These are phyloP conservation scores for Argyresthia goedartella DNA, from an alignment of 2,888 invertebrate species.

Conservation along the genomic window DNA sequence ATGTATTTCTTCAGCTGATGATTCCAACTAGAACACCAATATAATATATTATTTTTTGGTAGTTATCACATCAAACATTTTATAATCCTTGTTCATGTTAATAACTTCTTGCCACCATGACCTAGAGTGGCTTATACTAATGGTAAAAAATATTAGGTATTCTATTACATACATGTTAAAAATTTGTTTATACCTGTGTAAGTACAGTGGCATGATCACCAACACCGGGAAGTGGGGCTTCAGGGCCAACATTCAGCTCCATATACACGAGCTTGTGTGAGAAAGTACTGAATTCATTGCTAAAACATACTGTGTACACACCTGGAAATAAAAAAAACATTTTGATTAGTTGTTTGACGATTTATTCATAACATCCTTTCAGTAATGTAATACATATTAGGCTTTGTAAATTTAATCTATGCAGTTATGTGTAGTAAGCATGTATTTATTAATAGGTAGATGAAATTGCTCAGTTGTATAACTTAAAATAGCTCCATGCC, in stretches of 20 bases:
- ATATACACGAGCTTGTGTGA: constrained; percentile 98
- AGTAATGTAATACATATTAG: too few relatives aligned
- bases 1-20: constrained; percentile 91
- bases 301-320: constrained; percentile 92
- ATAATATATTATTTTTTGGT: background rate
- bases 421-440: too few relatives aligned
- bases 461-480: too few relatives aligned
- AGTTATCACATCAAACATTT: background rate
- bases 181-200: constrained; percentile 77
- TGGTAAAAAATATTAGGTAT: too few relatives aligned
- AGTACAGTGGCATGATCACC: constrained; percentile 93
- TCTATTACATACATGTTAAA: too few relatives aligned
- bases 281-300: constrained; percentile 99
- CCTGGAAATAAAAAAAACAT: constrained; percentile 62
- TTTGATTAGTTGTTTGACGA: background rate
- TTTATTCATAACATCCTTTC: too few relatives aligned
- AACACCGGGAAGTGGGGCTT: constrained; percentile 84
- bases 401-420: too few relatives aligned
- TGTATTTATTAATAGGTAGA: too few relatives aligned
- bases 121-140: too few relatives aligned
- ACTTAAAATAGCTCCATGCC: too few relatives aligned
- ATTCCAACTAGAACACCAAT: constrained; percentile 83
- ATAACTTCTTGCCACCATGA: too few relatives aligned
- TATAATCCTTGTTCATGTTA: too few relatives aligned
- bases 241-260: constrained; percentile 97